These are phyloP conservation scores for Sebastes iracundus DNA, from an alignment of 2,797 vertebrate genomes.

Conservation along the genomic window DNA sequence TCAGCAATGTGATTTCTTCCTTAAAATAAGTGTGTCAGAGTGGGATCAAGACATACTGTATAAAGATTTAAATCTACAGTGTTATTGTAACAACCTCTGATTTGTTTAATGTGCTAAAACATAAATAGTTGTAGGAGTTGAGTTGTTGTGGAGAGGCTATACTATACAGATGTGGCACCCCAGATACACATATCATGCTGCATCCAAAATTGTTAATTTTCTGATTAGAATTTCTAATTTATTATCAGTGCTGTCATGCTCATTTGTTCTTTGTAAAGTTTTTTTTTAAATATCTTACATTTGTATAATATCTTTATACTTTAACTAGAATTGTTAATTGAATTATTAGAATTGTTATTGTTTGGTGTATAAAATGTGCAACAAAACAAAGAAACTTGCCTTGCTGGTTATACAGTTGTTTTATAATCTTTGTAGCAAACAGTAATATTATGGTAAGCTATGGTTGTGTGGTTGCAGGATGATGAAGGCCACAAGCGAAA, in stretches of 20 bases:
- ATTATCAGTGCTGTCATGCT: too few species aligned
- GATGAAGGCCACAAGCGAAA: too few species aligned
- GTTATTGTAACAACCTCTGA: background rate
- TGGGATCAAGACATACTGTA: background rate
- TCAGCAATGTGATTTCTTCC: background rate
- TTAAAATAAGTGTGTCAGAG: background rate
- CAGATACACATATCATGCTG: background rate
- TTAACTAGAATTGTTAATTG: too few species aligned
- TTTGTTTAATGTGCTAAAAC: background rate
- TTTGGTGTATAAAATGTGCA: background rate
- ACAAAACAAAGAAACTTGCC: background rate
- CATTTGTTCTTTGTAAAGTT: too few species aligned
- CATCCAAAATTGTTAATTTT: background rate
- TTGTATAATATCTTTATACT: background rate
- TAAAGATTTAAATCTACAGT: background rate
- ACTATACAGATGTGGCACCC: background rate
- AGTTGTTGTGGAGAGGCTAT: background rate
- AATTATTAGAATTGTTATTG: too few species aligned
- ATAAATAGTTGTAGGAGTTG: background rate
- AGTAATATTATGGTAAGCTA: background rate
- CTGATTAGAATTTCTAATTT: background rate
- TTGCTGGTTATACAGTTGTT: background rate
- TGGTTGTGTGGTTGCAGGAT: background rate
- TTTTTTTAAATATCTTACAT: background rate
- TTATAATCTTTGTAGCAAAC: background rate